These are phyloP conservation scores for Tetanocera ferruginea DNA, from an alignment of 2,888 invertebrate species.

Conservation along the genomic window DNA sequence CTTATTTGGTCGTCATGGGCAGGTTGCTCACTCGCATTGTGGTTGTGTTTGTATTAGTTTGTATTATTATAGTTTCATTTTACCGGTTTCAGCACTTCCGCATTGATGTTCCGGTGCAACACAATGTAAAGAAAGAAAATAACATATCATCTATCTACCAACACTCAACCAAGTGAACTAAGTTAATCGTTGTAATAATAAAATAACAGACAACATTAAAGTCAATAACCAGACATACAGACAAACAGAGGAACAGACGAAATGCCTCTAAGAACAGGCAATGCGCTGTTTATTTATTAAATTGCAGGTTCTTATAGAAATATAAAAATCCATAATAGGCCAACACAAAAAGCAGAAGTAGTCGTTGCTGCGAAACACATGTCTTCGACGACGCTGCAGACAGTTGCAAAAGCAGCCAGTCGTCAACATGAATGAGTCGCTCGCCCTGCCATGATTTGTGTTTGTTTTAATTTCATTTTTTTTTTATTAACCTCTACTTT, in stretches of 20 bases:
- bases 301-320: constrained; percentile 14
- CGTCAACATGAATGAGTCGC: constrained; percentile 10
- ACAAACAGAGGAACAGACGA: background rate
- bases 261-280: background rate
- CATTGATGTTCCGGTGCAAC: constrained; percentile 39
- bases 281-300: constrained; percentile 1
- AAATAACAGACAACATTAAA: background rate
- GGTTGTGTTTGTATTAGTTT: background rate
- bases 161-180: background rate
- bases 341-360: constrained; percentile 14
- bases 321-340: constrained; percentile 40
- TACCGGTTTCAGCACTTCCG: constrained; percentile 44
- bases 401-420: background rate
- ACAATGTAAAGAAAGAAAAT: constrained; percentile 32
- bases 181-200: background rate
- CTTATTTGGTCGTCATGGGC: background rate
- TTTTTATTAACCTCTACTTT: no score
- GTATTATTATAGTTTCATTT: constrained; percentile 29
- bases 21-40: no score
- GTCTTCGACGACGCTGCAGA: background rate
- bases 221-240: background rate
- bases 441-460: background rate
- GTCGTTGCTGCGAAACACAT: background rate
- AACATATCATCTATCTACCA: background rate
- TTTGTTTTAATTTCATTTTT: background rate